A percentile compares a stretch with the other conserved stretches of the same genome.
These are phyloP conservation scores for Pterois miles DNA, from an alignment of 2,797 vertebrate species.

Conservation along the genomic window DNA sequence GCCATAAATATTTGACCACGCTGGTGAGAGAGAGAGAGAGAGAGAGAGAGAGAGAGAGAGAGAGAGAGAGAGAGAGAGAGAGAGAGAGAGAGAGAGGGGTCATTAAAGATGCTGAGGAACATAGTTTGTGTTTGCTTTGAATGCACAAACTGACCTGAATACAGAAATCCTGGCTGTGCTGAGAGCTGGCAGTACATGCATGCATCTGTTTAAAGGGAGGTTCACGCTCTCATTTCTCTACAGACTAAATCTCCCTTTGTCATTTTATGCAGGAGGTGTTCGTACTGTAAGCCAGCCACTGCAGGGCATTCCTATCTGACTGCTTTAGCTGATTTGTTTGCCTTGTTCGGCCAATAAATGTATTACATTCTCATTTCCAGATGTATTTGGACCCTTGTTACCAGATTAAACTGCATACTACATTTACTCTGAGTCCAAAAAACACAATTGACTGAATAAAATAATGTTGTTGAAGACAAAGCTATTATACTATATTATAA, in stretches of 20 bases:
- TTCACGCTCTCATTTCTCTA: background rate
- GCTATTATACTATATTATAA: background rate
- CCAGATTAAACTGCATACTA: background rate
- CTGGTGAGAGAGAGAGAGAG: background rate
- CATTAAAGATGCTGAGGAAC: conserved; percentile 76
- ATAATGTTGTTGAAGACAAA: background rate
- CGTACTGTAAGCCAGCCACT: background rate
- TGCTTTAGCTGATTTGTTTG: background rate
- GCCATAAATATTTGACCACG: conserved; percentile 77
- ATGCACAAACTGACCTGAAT: conserved; percentile 74
- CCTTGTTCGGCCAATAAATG: background rate
- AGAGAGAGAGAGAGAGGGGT: conserved; percentile 32
- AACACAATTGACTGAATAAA: background rate
- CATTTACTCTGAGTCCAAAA: conserved; percentile 5
- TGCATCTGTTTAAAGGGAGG: conserved; percentile 56
- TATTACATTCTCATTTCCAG: background rate
- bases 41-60: no score
- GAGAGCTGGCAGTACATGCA: conserved; percentile 37
- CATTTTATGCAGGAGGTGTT: conserved; percentile 5
- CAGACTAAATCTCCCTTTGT: conserved; percentile 25
- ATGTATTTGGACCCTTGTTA: background rate
- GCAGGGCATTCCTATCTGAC: background rate
- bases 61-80: background rate
- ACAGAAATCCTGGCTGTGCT: conserved; percentile 46
- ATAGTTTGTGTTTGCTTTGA: conserved; percentile 71